A percentile compares a stretch with the other conserved stretches of the same genome.
These are phyloP conservation scores for Phaenicophaeus curvirostris DNA, from an alignment of 2,797 vertebrate species.

Conservation along the genomic window DNA sequence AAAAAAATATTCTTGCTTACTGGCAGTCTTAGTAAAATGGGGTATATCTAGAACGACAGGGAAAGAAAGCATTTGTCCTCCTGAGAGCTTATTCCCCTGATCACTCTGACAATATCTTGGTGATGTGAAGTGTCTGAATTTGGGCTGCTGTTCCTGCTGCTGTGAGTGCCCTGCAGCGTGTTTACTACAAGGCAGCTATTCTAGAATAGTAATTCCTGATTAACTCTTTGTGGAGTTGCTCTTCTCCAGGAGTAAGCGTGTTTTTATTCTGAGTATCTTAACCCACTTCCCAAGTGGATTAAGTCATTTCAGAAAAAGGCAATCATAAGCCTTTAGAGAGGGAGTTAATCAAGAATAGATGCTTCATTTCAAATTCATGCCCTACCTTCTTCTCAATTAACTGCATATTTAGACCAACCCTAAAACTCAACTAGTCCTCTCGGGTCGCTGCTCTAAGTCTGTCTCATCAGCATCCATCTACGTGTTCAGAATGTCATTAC, in stretches of 20 bases:
- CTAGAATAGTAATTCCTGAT: background rate
- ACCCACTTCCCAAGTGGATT: background rate
- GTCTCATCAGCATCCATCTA: background rate
- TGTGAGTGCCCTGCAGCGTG: background rate
- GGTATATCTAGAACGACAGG: background rate
- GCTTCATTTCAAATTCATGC: background rate
- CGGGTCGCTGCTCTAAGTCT: background rate
- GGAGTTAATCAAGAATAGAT: conserved; percentile 4
- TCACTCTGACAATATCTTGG: background rate
- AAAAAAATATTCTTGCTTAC: background rate
- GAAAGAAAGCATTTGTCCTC: background rate
- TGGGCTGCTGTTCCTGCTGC: background rate
- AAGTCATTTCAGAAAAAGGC: background rate
- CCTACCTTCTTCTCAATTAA: background rate
- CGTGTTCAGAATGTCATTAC: background rate
- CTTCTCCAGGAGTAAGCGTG: background rate
- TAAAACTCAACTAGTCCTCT: conserved; percentile 1
- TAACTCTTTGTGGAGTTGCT: background rate
- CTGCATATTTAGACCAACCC: background rate
- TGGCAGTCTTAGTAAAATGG: background rate
- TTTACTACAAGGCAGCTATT: background rate
- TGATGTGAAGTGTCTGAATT: background rate
- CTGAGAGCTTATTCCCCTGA: background rate
- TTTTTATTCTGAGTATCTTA: background rate
- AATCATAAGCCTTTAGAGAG: conserved; percentile 1